phyloP scores from a whole-genome alignment of 2,888 invertebrate genomes.

The Ommatoiulus sabulosus region DNA sequence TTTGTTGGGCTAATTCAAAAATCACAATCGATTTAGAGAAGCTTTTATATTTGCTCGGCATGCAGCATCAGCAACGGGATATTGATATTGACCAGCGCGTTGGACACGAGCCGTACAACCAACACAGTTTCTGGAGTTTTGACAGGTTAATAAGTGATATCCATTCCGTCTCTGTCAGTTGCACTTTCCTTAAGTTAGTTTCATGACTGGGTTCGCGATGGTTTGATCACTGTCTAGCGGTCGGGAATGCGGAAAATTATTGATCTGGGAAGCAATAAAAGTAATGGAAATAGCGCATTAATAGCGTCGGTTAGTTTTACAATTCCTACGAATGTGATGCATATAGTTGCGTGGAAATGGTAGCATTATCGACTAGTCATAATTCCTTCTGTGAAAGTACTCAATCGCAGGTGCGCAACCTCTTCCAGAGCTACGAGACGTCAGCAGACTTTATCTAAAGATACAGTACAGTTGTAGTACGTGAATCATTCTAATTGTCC shows the following conservation, averaged over 20 bases:
- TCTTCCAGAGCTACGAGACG: too few species aligned
- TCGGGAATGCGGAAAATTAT: not conserved
- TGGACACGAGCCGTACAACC: not conserved
- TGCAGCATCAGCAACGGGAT: not conserved
- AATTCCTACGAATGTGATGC: too few species aligned
- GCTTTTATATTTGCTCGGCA: not conserved
- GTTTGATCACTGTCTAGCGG: not conserved
- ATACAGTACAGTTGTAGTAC: too few species aligned
- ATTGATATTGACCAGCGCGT: not conserved
- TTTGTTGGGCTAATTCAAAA: not conserved
- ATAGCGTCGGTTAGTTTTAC: not conserved
- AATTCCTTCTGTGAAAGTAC: too few species aligned
- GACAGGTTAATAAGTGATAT: not conserved
- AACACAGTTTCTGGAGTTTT: not conserved
- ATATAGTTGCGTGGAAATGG: too few species aligned
- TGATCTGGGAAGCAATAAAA: not conserved
- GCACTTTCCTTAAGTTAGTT: not conserved
- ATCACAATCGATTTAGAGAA: not conserved
- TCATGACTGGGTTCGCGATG: not conserved
- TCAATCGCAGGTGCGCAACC: too few species aligned
- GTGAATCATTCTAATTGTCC: too few species aligned
- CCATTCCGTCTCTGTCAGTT: not conserved
- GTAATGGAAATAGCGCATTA: not conserved
- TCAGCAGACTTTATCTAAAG: too few species aligned
- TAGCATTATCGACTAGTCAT: too few species aligned